Conservation (phyloP, 2,113 vertebrate species). For the Nipponia nippon region DNA sequence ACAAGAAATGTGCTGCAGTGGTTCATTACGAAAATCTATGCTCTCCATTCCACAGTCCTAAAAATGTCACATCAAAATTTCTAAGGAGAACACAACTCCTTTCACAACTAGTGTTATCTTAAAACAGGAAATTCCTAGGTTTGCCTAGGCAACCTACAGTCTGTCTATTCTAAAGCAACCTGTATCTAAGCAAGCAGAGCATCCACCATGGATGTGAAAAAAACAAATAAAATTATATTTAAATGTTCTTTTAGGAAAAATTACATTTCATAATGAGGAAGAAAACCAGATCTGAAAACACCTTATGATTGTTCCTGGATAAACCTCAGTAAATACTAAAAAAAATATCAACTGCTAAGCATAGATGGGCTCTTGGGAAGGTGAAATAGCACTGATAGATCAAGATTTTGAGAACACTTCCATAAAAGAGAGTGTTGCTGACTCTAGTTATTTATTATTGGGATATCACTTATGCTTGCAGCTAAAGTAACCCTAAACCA, state of each 20-base stretch:
- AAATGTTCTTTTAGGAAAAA: background rate
- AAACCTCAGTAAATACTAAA: background rate
- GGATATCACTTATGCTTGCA: background rate
- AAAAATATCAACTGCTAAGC: background rate
- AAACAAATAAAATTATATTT: background rate
- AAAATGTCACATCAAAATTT: background rate
- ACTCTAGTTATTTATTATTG: background rate
- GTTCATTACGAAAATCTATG: background rate
- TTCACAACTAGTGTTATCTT: background rate
- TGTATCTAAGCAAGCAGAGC: background rate
- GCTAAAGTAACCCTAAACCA: background rate
- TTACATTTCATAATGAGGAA: background rate
- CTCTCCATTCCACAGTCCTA: background rate
- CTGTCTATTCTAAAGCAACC: background rate
- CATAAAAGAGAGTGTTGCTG: fast-evolving
- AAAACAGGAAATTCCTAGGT: background rate
- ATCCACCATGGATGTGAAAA: background rate
- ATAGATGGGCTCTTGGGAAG: background rate
- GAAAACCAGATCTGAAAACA: background rate
- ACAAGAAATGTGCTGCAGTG: background rate
- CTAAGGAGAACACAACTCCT: background rate
- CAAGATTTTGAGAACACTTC: background rate
- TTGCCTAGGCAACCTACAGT: background rate
- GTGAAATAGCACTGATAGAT: background rate
- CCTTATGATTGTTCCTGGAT: fast-evolving